Conservation (phyloP, 2,888 invertebrate genomes). For the Tetranychus truncatus region DNA sequence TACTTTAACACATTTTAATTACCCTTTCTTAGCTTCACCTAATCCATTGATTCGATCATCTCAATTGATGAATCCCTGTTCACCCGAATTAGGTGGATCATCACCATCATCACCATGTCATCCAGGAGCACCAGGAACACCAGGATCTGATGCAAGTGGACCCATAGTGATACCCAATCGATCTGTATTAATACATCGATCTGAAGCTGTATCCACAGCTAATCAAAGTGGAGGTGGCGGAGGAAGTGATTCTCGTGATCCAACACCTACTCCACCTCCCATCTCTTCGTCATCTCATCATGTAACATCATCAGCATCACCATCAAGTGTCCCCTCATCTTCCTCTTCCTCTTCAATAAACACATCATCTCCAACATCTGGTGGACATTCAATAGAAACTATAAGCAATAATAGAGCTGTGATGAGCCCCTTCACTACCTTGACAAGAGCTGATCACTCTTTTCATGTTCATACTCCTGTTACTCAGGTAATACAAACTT, state of each 20-base stretch:
- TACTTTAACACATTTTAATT: not conserved
- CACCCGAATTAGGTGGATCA: slow-evolving; percentile 11
- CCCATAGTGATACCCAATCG: not conserved
- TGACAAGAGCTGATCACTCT: slow-evolving; percentile 46
- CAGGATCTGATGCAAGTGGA: slow-evolving; percentile 5
- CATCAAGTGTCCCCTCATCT: not conserved
- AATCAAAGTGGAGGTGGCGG: not conserved
- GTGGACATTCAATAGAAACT: slow-evolving; percentile 18
- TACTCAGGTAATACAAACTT: not conserved
- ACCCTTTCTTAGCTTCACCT: not conserved
- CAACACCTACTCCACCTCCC: slow-evolving; percentile 7
- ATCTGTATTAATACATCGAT: not conserved
- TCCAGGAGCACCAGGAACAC: slow-evolving; percentile 6
- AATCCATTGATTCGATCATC: not conserved
- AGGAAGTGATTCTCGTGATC: slow-evolving; percentile 6
- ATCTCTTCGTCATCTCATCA: slow-evolving; percentile 1
- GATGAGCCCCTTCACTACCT: slow-evolving; percentile 34
- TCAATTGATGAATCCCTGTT: slow-evolving; percentile 10
- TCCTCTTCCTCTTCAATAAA: not conserved
- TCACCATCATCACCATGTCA: slow-evolving; percentile 3
- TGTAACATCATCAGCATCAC: not conserved
- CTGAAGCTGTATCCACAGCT: not conserved
- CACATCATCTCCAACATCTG: not conserved
- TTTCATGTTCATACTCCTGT: slow-evolving; percentile 78
- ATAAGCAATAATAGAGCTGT: slow-evolving; percentile 30